Evolutionary conservation across 2,113 vertebrate genomes (phyloP), one percentile per base, ranked within the genome.

Genomic region (Takifugu flavidus): DNA sequence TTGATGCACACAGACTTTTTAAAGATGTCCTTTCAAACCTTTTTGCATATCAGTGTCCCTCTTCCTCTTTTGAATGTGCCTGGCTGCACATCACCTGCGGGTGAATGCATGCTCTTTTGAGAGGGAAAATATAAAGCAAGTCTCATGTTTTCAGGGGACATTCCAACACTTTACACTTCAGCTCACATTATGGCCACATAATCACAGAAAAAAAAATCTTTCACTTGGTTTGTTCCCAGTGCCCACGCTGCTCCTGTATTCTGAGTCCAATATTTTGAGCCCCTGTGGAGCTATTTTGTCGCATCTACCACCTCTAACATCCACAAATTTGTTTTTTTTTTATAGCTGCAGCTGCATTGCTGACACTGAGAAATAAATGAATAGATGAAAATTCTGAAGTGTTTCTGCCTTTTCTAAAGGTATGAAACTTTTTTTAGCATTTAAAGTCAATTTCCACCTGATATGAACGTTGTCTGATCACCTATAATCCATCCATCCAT

Each of bases 51-150:
- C 15, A 74, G 55, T 73, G 59, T 52, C 56, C 44, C 53, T 59
- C 42, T 66, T 53, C 62, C 46, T 13, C 44, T 60, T 68, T 52
- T 59, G 49, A 44, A 53, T 70, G 39, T 29, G 59, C 51, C 53
- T 67, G 56, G 50, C 56, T 72, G 74, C 66, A 60, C 56, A 63
- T 67, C 42, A 77, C 77, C 77, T 28, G 11, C 60, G 77, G 70
- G 63, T 69, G 62, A 31, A 58, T 49, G 55, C 59, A 34, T 65
- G 56, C 70, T 75, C 56, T 74, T 80, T 63, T 67, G 34, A 56
- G 49, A 50, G 55, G 4, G 27, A 29, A 46, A 69, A 34, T 49
- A 61, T 47, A 50, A 26, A 71, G 52, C 49, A 7, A 0, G 49
- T 56, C 46, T 53, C 34, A 13, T 28, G 62, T 43, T 65, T 56